phyloP scores from a whole-genome alignment of 2,113 vertebrate genomes.

The Oenanthe melanoleuca region DNA sequence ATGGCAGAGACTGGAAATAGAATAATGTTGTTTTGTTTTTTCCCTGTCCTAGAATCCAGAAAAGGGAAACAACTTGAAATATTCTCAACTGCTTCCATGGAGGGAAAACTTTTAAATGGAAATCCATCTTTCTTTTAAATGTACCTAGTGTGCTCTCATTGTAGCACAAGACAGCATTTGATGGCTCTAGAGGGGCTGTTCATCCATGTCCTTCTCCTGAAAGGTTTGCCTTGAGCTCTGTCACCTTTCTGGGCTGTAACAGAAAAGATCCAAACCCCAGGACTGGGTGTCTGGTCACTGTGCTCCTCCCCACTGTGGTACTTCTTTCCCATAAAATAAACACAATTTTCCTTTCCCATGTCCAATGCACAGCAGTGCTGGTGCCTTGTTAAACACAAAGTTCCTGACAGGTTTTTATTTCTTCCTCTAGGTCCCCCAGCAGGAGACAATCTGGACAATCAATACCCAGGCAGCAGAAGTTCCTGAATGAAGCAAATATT shows the following conservation, averaged over 20 bases:
- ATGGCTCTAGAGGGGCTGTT: background rate
- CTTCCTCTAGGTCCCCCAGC: background rate
- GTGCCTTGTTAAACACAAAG: background rate
- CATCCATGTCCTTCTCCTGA: background rate
- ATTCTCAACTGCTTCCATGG: background rate
- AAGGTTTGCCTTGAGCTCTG: background rate
- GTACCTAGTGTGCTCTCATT: background rate
- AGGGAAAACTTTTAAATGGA: background rate
- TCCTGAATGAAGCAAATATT: background rate
- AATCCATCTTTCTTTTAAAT: background rate
- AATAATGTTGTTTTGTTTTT: background rate
- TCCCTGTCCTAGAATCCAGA: background rate
- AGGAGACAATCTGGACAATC: background rate
- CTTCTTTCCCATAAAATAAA: background rate
- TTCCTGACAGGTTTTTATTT: background rate
- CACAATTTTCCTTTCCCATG: background rate
- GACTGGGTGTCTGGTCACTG: background rate
- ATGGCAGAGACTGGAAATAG: background rate
- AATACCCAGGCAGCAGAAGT: background rate
- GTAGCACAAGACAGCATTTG: background rate
- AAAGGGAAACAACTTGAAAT: background rate
- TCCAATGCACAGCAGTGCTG: background rate
- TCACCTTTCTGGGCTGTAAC: accelerated
- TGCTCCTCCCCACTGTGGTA: background rate
- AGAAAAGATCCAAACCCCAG: background rate